Base-by-base conservation (phyloP, 2,113 vertebrate species). In the Galeopterus variegatus region DNA sequence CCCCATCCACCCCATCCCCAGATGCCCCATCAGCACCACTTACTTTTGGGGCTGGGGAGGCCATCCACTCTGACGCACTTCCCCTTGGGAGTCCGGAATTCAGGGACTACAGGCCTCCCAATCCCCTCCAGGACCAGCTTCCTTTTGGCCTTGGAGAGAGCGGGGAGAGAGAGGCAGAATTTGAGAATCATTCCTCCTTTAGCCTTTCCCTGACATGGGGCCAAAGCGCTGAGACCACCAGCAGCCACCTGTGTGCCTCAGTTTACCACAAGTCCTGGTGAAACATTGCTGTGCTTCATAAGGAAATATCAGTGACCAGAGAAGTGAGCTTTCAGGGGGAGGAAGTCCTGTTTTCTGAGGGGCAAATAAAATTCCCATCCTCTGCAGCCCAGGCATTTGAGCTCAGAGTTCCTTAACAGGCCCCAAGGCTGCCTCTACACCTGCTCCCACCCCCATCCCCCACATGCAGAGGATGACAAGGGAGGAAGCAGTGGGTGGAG, bases 101-200 rank as follows among this genome's bases (percentile, higher is more conserved):
- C 99, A 0, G 98, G 99, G 60, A 99, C 96, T 45, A 99, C 98
- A 2, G 98, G 98, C 31, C 98, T 99, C 93, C 99, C 99, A 1
- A 97, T 93, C 48, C 98, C 98, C 95, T 99, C 99, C 52, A 99
- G 98, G 96, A 99, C 99, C 98, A 99, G 98, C 97, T 99, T 99
- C 97, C 99, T 99, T 98, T 99, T 99, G 77, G 99, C 99, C 99
- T 99, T 97, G 69, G 94, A 96, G 79, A 86, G 36, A 67, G 28
- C 64, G 24, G 26, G 94, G 64, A 75, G 70, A 98, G 93, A 98
- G 97, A 97, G 82, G 72, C 89, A 96, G 97, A 80, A n/a, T 93
- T 50, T 97, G 94, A 96, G 70, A 56, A 79, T 14, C 33, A 5
- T 15, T 58, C 64, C 10, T 58, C 84, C 97, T 83, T 67, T 33